Evolutionary conservation across 1,140 invertebrate genomes (phyloP).

Genomic region (Drosophila novamexicana): DNA sequence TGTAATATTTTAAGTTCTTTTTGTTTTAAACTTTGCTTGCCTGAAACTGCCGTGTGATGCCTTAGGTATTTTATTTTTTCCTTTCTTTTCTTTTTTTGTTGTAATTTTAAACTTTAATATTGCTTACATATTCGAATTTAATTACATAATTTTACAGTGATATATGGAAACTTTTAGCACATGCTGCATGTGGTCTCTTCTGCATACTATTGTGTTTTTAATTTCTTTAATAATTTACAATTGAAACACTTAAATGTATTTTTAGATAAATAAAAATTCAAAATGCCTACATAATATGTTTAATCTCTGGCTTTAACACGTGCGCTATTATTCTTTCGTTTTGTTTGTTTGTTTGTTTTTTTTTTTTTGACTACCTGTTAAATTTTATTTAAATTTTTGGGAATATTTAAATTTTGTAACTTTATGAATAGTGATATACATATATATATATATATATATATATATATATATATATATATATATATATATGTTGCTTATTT

Average conservation of each 20-base stretch:
- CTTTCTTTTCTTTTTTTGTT: slow-evolving; percentile 48
- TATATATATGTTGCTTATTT: slow-evolving; percentile 56
- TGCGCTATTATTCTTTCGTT: slow-evolving; percentile 41
- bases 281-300: slow-evolving; percentile 66
- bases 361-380: slow-evolving; percentile 56
- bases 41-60: slow-evolving; percentile 44
- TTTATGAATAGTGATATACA: slow-evolving; percentile 22
- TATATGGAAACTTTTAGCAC: slow-evolving; percentile 65
- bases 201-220: slow-evolving; percentile 29
- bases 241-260: slow-evolving; percentile 71
- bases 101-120: slow-evolving; percentile 76
- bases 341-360: slow-evolving; percentile 39
- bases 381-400: slow-evolving; percentile 71
- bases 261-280: slow-evolving; percentile 71
- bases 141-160: slow-evolving; percentile 80
- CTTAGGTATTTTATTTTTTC: slow-evolving; percentile 34
- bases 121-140: slow-evolving; percentile 71
- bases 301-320: slow-evolving; percentile 70
- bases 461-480: slow-evolving; percentile 53
- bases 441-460: slow-evolving; percentile 60
- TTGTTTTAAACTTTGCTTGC: slow-evolving; percentile 39
- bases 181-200: slow-evolving; percentile 39
- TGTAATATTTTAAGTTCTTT: slow-evolving; percentile 40
- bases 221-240: slow-evolving; percentile 66
- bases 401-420: slow-evolving; percentile 55